Evolutionary conservation across 2,113 vertebrate genomes (phyloP), one percentile per base, ranked within the genome.

Genomic region (Chrysochloris asiatica): DNA sequence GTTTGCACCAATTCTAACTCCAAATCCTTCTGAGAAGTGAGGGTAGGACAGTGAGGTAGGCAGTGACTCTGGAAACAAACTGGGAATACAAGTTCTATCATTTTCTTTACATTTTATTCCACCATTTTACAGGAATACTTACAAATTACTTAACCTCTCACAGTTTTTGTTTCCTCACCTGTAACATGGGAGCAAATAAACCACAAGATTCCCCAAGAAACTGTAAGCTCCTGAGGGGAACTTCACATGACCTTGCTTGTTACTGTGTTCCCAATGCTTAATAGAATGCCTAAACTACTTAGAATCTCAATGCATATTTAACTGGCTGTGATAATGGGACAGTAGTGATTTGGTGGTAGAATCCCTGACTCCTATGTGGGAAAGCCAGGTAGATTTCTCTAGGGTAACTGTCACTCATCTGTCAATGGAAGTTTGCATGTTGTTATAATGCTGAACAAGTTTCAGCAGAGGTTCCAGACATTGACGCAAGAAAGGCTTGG

Each of bases 211-310:
- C 65, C 26, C 6, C 16, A 76, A 43, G n/a, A 36, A 36, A 24
- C 48, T 63, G 24, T 41, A 43, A 41, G 56, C 21, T 61, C 3
- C 1, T 19, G 17, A 80, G 3, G 26, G 13, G 1, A 48, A 17
- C 0, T 2, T 33, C 71, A 41, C 33, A 54, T 2, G 11, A 0
- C 16, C 24, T 1, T 45, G 11, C 30, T n/a, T 8, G 14, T 63
- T 45, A 63, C 67, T 41, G 22, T 61, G 30, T 41, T 4, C n/a
- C 3, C 36, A 5, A 14, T 3, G 4, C 16, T 36, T 52, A 19
- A 48, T 1, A 1, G 6, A 71, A 63, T 0, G 4, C 45, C 38
- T 17, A 11, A 30, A 10, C 16, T 8, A 10, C 30, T 21, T 24
- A 33, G 14, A 63, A 41, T 26, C 47, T 54, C 38, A 11, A 38